Base-by-base conservation (phyloP, 2,888 invertebrate species). In the Amblyjoppa fuscipennis region DNA sequence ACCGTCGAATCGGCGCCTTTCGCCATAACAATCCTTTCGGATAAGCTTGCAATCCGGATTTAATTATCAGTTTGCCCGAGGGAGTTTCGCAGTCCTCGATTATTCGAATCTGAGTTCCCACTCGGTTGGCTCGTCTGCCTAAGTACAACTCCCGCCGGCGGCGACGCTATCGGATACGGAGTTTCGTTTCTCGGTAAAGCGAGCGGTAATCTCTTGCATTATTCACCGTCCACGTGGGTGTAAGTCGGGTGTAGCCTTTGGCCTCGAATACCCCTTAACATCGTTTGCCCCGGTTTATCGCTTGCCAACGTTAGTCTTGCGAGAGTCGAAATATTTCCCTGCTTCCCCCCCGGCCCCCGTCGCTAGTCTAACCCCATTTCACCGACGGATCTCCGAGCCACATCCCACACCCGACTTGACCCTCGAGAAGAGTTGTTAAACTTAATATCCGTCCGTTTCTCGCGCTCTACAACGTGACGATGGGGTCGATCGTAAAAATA, bases 191-290 rank as follows among this genome's bases (percentile, higher is more conserved):
- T 75, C 75, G 53, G 76, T 38, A 56, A 80, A 84, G 66, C 84
- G 83, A 69, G 84, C 56, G 87, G 88, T 89, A 90, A 90, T 90
- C 89, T 87, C 87, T 83, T 87, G 89, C 88, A 89, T 90, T 90
- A 90, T 87, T 90, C 88, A 90, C 87, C 77, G 84, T 88, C 87
- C 85, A 84, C 83, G 79, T 59, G 71, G 78, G 70, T 85, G 83
- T 88, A 88, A 87, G 88, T 88, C 86, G 85, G 86, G 51, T 79
- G 66, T 64, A 71, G 75, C 79, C 75, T 51, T 83, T 75, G 79
- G 13, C 85, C 83, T 73, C 86, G 81, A 74, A 86, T 83, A 84
- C 85, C 85, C 83, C 81, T 84, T 74, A 84, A 81, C 87, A 85
- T 81, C 53, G 79, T 73, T 81, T 59, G 75, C 68, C 81, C 80